Evolutionary conservation across 2,888 invertebrate species (phyloP).

Genomic region (Nebria brevicollis): DNA sequence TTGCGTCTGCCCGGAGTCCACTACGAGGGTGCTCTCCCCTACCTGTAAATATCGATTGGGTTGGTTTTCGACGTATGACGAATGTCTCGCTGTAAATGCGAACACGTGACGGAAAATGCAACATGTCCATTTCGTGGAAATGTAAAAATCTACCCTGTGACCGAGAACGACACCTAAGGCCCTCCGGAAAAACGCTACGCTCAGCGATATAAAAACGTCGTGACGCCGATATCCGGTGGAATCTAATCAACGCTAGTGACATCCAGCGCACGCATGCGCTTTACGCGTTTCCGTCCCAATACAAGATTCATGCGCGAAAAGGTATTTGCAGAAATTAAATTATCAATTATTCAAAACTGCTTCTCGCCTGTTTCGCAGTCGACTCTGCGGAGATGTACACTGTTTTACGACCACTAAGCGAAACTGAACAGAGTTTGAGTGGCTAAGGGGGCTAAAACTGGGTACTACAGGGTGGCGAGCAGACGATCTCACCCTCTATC

Average conservation of each 20-base stretch:
- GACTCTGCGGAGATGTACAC: constrained; percentile 49
- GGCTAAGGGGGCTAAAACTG: background rate
- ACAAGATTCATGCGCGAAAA: constrained; percentile 58
- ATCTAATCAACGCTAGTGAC: constrained; percentile 35
- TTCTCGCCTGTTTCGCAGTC: constrained; percentile 56
- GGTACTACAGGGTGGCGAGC: no score
- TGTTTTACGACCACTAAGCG: constrained; percentile 18
- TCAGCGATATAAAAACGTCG: constrained; percentile 19
- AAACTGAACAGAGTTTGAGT: constrained; percentile 30
- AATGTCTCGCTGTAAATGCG: no score
- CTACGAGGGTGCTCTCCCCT: no score
- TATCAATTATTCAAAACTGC: constrained; percentile 61
- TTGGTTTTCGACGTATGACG: no score
- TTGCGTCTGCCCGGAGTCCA: no score
- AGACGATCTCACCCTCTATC: no score
- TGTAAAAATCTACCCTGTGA: background rate
- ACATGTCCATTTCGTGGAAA: no score
- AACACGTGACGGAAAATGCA: no score
- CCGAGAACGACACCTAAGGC: background rate
- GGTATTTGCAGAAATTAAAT: constrained; percentile 62
- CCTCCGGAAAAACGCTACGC: no score
- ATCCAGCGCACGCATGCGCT: background rate
- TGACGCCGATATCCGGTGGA: constrained; percentile 41
- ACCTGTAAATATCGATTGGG: no score
- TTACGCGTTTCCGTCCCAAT: constrained; percentile 48